These are phyloP conservation scores for Dasypogon diadema DNA, from an alignment of 2,888 invertebrate genomes.

Conservation along the genomic window DNA sequence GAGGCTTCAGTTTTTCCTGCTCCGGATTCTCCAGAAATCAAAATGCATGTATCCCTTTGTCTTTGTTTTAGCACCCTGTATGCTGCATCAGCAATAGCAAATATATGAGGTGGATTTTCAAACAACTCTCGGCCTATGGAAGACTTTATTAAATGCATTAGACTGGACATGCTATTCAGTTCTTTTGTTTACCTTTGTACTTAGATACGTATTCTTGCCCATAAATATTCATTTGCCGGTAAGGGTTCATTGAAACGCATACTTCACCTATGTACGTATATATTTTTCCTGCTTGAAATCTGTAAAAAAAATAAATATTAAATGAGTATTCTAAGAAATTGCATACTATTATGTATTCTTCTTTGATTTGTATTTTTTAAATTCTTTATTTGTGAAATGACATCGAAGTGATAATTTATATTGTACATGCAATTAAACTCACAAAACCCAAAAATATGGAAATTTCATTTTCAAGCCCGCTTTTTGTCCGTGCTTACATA, in stretches of 20 bases:
- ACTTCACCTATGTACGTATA: constrained; percentile 99
- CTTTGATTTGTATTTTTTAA: too few relatives aligned
- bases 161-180: constrained; percentile 11
- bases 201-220: constrained; percentile 85
- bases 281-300: constrained; percentile 90
- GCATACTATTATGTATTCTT: too few relatives aligned
- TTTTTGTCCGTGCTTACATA: too few relatives aligned
- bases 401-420: too few relatives aligned
- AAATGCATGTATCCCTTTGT: constrained; percentile 94
- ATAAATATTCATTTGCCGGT: constrained; percentile 93
- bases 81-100: constrained; percentile 97
- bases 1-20: constrained; percentile 99
- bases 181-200: constrained; percentile 78
- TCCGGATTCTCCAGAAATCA: constrained; percentile 98
- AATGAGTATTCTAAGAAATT: constrained; percentile 56
- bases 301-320: constrained; percentile 64
- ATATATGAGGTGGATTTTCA: constrained; percentile 96
- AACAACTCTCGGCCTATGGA: constrained; percentile 87
- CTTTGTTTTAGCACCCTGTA: constrained; percentile 93
- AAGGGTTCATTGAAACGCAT: constrained; percentile 97
- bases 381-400: too few relatives aligned
- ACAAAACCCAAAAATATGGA: too few relatives aligned
- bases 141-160: constrained; percentile 49
- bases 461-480: too few relatives aligned
- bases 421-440: too few relatives aligned